Conservation (phyloP, 2,888 invertebrate species). For the Phania funesta region DNA sequence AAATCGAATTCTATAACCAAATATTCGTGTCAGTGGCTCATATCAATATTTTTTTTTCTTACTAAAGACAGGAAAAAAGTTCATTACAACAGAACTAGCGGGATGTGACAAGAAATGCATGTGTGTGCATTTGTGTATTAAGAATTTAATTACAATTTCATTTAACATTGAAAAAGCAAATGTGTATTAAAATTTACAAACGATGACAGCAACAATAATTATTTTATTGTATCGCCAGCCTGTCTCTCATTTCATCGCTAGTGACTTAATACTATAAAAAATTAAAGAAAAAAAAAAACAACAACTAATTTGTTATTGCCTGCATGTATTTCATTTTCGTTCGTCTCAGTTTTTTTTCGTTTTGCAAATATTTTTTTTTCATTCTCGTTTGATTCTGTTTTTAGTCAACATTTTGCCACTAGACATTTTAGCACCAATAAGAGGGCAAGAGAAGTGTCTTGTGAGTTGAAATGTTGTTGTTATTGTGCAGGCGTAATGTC, state of each 20-base stretch:
- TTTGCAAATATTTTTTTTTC: background rate
- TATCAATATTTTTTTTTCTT: too few species aligned
- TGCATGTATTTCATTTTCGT: conserved; percentile 65
- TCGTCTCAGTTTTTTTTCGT: background rate
- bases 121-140: too few species aligned
- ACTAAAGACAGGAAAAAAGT: too few species aligned
- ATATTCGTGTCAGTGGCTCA: too few species aligned
- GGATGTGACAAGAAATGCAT: too few species aligned
- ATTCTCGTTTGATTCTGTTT: conserved; percentile 43
- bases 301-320: conserved; percentile 56
- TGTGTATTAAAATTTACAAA: conserved; percentile 1
- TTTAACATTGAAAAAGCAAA: background rate
- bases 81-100: too few species aligned
- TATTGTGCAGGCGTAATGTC: conserved; percentile 49
- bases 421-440: conserved; percentile 77
- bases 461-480: conserved; percentile 22
- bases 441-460: conserved; percentile 64
- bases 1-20: too few species aligned
- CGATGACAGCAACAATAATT: conserved; percentile 30
- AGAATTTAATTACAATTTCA: background rate
- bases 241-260: conserved; percentile 40
- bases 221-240: conserved; percentile 30
- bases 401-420: conserved; percentile 71
- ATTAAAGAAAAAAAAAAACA: conserved; percentile 4
- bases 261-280: conserved; percentile 24